Evolutionary conservation across 2,797 vertebrate genomes (phyloP).

Genomic region (Melopsittacus undulatus): DNA sequence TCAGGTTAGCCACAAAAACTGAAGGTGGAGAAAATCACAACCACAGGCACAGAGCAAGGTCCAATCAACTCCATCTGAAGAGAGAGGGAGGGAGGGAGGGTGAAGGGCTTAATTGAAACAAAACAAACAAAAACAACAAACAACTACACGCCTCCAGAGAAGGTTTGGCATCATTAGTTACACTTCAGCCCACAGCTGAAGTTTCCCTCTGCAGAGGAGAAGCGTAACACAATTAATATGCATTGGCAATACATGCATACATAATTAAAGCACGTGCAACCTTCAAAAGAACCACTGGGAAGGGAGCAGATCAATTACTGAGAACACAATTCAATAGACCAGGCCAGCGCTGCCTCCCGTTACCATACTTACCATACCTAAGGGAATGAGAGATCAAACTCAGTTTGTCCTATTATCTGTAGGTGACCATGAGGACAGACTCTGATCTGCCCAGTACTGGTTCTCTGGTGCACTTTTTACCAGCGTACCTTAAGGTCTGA

Average conservation of each 20-base stretch:
- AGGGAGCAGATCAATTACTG: slow-evolving; percentile 12
- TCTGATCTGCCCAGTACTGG: not conserved
- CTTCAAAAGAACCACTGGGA: slow-evolving; percentile 58
- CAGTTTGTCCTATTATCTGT: not conserved
- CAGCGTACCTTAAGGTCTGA: not conserved
- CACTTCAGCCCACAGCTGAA: slow-evolving; percentile 54
- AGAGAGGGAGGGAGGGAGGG: not conserved
- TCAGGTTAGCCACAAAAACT: slow-evolving; percentile 73
- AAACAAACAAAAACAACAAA: slow-evolving; percentile 1
- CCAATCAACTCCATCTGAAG: slow-evolving; percentile 55
- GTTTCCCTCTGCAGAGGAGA: slow-evolving; percentile 70
- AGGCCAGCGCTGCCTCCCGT: not conserved
- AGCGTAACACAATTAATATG: slow-evolving; percentile 76
- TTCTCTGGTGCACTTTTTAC: not conserved
- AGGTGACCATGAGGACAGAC: not conserved
- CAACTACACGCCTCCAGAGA: slow-evolving; percentile 55
- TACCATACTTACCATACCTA: slow-evolving; percentile 6
- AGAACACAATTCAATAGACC: not conserved
- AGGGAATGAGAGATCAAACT: not conserved
- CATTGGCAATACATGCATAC: slow-evolving; percentile 70
- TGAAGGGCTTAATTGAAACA: slow-evolving; percentile 4
- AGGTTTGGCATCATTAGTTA: slow-evolving; percentile 75
- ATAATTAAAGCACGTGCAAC: slow-evolving; percentile 71
- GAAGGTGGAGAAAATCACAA: slow-evolving; percentile 12
- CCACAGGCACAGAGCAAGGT: slow-evolving; percentile 52